Base-by-base conservation (phyloP, 2,797 vertebrate species). In the Phrynocephalus vlangalii region DNA sequence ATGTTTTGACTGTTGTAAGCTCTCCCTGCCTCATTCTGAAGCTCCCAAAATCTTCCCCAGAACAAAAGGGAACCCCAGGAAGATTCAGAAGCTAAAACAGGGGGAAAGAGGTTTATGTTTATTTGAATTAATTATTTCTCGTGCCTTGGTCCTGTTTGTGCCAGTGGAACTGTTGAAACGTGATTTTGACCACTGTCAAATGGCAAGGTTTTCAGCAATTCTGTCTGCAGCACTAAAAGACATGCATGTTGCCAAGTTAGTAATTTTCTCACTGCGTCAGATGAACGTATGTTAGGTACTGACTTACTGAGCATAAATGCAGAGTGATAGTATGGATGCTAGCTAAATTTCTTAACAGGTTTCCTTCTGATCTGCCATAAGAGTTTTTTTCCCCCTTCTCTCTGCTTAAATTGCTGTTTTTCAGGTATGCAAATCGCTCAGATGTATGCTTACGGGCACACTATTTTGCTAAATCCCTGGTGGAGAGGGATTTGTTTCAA, bases 271-370 rank as follows among this genome's bases (percentile, higher is more conserved):
- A 92, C 93, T 93, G 92, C 94, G 94, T 95, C 91, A 92, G 93
- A 96, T 94, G 92, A 95, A 92, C 91, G 73, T 87, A 93, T 91
- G 95, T 96, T 95, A 96, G 96, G 94, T 96, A 90, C 84, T 33
- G 33, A 33, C 33, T 33, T 33, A 33, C 33, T 91, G 94, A 91
- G 87, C 91, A 94, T 93, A 91, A 95, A 96, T 60, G 30, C 95
- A 96, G 91, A 91, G 79, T 91, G 85, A 80, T 85, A 94, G 96
- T 96, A 95, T 92, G 95, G 93, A 90, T 91, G 26, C 92, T 94
- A 93, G 92, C 84, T 94, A 94, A 96, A 92, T 96, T 95, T 93
- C 95, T 95, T 48, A 96, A 96, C 95, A 94, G 95, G 93, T 94
- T 94, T 94, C 93, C 92, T 96, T 94, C 87, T 95, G 92, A 94